Evolutionary conservation across 2,888 invertebrate species (phyloP).

Genomic region (Cotesia congregata): DNA sequence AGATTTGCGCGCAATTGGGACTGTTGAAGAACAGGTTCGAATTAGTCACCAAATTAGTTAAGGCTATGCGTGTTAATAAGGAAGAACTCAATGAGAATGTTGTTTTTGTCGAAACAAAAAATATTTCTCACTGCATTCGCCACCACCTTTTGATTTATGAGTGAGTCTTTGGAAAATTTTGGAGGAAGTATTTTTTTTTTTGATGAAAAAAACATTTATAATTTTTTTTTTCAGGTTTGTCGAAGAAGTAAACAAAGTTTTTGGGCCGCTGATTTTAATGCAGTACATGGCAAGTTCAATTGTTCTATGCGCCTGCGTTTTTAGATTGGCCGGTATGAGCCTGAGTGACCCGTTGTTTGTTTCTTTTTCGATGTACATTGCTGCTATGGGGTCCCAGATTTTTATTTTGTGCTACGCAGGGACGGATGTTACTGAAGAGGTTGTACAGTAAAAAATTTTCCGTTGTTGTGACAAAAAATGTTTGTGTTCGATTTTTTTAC

Average conservation of each 20-base stretch:
- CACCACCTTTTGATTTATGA: conserved; percentile 42
- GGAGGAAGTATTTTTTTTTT: background rate
- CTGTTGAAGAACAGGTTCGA: background rate
- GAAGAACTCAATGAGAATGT: background rate
- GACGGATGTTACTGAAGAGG: conserved; percentile 21
- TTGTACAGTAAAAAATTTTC: background rate
- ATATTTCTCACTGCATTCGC: conserved; percentile 29
- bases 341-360: background rate
- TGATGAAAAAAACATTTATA: background rate
- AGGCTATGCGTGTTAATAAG: background rate
- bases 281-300: conserved; percentile 22
- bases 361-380: background rate
- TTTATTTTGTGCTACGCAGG: conserved; percentile 21
- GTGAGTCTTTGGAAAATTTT: background rate
- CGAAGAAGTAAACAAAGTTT: conserved; percentile 11
- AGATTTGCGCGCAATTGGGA: background rate
- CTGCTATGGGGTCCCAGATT: conserved; percentile 1
- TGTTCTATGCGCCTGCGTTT: conserved; percentile 29
- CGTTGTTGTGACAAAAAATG: too few species aligned
- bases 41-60: background rate
- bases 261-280: conserved; percentile 11
- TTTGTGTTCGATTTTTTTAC: too few species aligned
- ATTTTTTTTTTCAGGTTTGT: conserved; percentile 16
- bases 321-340: background rate
- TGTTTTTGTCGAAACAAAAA: background rate